A percentile compares a stretch with the other conserved stretches of the same genome.
Conservation (phyloP, 2,888 invertebrate species). For the Xylota sylvarum region DNA sequence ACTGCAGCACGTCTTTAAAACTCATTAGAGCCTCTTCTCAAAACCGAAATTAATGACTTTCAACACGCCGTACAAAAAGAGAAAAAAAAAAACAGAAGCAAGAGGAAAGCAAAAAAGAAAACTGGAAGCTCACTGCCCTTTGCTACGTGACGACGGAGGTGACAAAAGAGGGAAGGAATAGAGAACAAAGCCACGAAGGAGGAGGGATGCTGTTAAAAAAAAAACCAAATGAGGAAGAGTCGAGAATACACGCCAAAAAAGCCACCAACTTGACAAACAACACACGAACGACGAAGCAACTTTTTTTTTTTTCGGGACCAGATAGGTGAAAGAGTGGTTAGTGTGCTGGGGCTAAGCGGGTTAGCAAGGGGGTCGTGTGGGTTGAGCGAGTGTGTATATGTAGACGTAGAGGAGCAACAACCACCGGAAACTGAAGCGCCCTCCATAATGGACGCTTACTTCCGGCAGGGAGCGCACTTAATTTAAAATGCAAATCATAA, state of each 20-base stretch:
- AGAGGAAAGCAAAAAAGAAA: not conserved
- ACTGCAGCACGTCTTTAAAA: constrained; percentile 76
- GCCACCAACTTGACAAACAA: constrained; percentile 75
- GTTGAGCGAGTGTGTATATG: not conserved
- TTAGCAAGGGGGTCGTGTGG: too few relatives aligned
- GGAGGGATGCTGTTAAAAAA: constrained; percentile 16
- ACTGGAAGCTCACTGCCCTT: constrained; percentile 71
- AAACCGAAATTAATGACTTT: constrained; percentile 77
- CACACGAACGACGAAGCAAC: constrained; percentile 64
- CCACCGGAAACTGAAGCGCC: constrained; percentile 73
- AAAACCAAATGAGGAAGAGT: constrained; percentile 18
- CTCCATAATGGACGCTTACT: constrained; percentile 75
- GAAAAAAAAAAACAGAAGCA: not conserved
- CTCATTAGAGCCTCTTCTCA: constrained; percentile 77
- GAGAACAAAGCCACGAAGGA: constrained; percentile 36
- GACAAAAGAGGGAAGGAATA: constrained; percentile 55
- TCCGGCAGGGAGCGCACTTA: constrained; percentile 73
- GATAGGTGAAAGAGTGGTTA: constrained; percentile 15
- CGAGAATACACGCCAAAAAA: constrained; percentile 38
- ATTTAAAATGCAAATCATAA: constrained; percentile 77
- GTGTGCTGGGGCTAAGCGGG: constrained; percentile 14
- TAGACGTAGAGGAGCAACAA: constrained; percentile 39
- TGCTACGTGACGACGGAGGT: constrained; percentile 74
- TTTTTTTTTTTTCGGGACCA: constrained; percentile 36
- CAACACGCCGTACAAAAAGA: constrained; percentile 56